Base-by-base conservation (phyloP, 2,888 invertebrate genomes). In the Reticulitermes lucifugus region DNA sequence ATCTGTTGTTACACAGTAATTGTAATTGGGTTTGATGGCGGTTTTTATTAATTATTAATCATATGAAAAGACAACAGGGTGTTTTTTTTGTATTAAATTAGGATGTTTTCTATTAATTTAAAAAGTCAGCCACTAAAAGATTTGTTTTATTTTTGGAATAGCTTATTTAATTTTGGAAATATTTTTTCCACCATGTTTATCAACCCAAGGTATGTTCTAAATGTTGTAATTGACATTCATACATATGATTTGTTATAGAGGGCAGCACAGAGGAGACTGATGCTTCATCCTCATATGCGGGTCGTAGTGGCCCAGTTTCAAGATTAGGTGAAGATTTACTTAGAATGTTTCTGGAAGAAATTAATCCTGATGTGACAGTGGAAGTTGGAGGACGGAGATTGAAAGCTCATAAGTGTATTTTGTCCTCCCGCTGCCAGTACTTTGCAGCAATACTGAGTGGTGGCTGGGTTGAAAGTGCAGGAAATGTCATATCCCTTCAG, bases 391-490 rank as follows among this genome's bases (percentile, higher is more conserved):
- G 96, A 0, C 93, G 95, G 82, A 93, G 96, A 83, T 95, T 98
- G 82, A 95, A 95, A 89, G 98, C 98, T 1, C 98, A 98, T 90
- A 97, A 97, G 91, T 98, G 98, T 90, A 97, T 98, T 89, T 91
- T 98, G 86, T 96, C 97, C 83, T 97, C 98, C 22, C 89, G 98
- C 84, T 98, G 98, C 90, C 97, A 96, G 90, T 98, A 98, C 90
- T 98, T 98, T 91, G 97, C 97, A 14, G 97, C 96, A 29, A 95
- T 98, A 91, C 91, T 98, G 51, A 96, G 96, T 88, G 98, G 97
- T 1, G 95, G 96, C 85, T 97, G 96, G 94, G 94, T 96, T 46
- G 96, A 97, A 89, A 94, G 93, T 89, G 94, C 95, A 85, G 95
- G 96, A 73, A 96, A 97, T 90, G 94, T 96, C 6, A 97, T 98